phyloP scores from a whole-genome alignment of 2,113 vertebrate species.

The Lanius collurio region DNA sequence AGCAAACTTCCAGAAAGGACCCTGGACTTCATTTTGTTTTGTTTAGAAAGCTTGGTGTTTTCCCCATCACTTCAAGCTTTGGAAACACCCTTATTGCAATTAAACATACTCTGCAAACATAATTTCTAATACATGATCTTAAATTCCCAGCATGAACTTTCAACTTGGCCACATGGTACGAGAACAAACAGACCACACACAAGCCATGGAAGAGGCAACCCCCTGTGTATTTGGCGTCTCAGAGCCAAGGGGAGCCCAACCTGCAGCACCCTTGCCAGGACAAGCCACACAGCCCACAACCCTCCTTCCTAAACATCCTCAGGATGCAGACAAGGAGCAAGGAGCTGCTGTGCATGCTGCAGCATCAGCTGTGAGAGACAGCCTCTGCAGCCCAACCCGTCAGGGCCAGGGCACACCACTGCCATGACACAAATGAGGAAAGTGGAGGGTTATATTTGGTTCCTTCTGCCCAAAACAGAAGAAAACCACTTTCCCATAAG shows the following conservation, averaged over 20 bases:
- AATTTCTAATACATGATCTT: background rate
- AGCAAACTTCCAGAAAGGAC: background rate
- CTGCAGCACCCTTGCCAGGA: background rate
- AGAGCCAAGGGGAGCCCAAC: background rate
- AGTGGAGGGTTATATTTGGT: background rate
- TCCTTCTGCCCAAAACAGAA: background rate
- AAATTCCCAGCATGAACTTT: background rate
- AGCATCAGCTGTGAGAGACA: background rate
- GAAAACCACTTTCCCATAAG: background rate
- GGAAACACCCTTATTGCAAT: background rate
- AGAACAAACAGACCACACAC: background rate
- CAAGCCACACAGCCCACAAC: background rate
- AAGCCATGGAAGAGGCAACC: background rate
- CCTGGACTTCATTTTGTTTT: background rate
- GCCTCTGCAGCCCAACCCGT: fast-evolving
- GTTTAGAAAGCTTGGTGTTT: background rate
- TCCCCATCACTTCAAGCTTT: background rate
- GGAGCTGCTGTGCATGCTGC: background rate
- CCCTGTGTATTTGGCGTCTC: fast-evolving
- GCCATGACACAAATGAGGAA: fast-evolving
- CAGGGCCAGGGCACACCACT: background rate
- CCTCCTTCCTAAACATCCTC: background rate
- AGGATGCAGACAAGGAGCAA: background rate
- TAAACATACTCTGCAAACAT: background rate
- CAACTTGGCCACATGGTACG: background rate